Conservation (phyloP, 1,140 invertebrate genomes). For the Tetramorium simillimum region DNA sequence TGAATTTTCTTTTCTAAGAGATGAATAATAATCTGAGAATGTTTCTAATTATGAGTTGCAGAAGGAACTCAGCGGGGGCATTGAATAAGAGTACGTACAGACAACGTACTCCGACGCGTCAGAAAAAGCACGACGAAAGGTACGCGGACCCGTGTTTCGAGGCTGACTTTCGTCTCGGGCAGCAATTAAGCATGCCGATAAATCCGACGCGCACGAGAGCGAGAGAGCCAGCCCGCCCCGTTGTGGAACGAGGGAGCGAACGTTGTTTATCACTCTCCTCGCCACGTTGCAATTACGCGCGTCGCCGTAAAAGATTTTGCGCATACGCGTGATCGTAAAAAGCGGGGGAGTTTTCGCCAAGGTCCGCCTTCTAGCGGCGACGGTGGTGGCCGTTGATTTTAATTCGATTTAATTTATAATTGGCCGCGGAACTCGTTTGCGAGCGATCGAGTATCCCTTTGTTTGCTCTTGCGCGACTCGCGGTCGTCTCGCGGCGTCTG, state of each 20-base stretch:
- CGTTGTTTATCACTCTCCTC: conserved; percentile 69
- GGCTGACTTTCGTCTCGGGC: conserved; percentile 43
- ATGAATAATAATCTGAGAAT: neutral
- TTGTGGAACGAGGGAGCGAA: conserved; percentile 53
- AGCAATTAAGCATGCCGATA: conserved; percentile 57
- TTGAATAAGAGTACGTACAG: neutral
- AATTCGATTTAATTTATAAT: conserved; percentile 59
- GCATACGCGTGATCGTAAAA: conserved; percentile 44
- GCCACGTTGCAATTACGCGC: conserved; percentile 65
- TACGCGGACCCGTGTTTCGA: conserved; percentile 23
- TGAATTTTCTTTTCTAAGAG: conserved; percentile 12
- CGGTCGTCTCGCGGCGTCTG: neutral
- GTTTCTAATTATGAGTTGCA: neutral
- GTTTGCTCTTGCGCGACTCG: conserved; percentile 24
- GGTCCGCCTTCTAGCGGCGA: conserved; percentile 10
- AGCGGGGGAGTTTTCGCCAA: conserved; percentile 39
- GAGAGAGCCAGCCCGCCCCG: conserved; percentile 35
- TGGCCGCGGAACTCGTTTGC: conserved; percentile 41
- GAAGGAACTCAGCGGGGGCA: neutral
- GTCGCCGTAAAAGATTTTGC: conserved; percentile 50
- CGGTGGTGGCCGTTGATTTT: conserved; percentile 31
- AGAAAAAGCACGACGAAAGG: conserved; percentile 44
- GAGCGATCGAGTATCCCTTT: conserved; percentile 26
- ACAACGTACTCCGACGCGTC: neutral
- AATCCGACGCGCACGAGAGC: conserved; percentile 37